Evolutionary conservation across 2,888 invertebrate species (phyloP), one percentile per base, ranked within the genome.

Genomic region (Amblyteles armatorius): DNA sequence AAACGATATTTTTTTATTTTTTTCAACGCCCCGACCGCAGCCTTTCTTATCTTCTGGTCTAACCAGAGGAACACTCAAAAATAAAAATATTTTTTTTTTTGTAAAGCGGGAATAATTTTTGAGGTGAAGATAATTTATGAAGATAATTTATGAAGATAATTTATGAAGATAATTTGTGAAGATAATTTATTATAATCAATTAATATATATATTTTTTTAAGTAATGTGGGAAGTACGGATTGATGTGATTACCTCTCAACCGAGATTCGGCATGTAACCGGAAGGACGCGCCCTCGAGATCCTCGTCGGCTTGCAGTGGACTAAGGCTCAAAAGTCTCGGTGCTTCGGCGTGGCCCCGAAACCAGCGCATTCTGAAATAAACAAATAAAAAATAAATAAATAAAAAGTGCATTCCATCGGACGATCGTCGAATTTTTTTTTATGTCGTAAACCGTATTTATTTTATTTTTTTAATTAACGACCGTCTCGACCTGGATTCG

Each of bases 251-350:
- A 95, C 95, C 90, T 95, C 94, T 89, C 94, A 95, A 88, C 88
- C 90, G 91, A 81, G 92, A 90, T 80, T 92, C 84, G 44, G 91
- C 89, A 88, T 91, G 92, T 84, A 92, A 90, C 85, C 91, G 92
- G 79, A 92, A 89, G 82, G 93, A 91, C 82, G 91, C 90, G 79
- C 90, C 91, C 88, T 93, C 92, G 89, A 90, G 91, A 87, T 92
- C 93, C 88, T 92, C 94, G 85, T 94, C 94, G 84, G 92, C 93
- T 88, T 95, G 93, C 80, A 95, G 92, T 52, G 96, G 96, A 87
- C 96, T 96, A 86, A 96, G 95, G 94, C 96, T 96, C 87, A 96
- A 94, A 91, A 96, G 95, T 94, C 96, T 95, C 90, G 96, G 96
- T 92, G 96, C 96, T 92, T 96, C 96, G 89, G 94, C 94, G 91